phyloP scores from a whole-genome alignment of 2,888 invertebrate species.

The Xanthorhoe designata region DNA sequence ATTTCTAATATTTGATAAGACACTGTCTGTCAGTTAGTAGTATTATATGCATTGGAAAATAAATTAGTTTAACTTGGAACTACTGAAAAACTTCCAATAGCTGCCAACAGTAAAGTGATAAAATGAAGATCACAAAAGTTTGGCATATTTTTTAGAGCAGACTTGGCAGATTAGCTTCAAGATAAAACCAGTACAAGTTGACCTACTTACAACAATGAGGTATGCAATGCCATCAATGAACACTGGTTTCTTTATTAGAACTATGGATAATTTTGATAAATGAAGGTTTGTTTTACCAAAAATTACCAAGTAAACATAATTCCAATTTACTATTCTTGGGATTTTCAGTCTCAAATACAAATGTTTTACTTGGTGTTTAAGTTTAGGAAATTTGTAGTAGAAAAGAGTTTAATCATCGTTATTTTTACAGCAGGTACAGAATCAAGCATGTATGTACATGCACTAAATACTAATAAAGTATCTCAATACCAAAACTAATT shows the following conservation, averaged over 20 bases:
- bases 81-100: constrained; percentile 26
- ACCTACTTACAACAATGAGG: constrained; percentile 43
- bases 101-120: constrained; percentile 42
- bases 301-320: too few relatives aligned
- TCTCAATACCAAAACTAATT: too few relatives aligned
- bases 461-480: too few relatives aligned
- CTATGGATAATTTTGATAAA: constrained; percentile 15
- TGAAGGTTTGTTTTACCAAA: too few relatives aligned
- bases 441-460: too few relatives aligned
- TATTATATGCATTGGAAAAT: too few relatives aligned
- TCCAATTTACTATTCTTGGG: too few relatives aligned
- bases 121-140: constrained; percentile 42
- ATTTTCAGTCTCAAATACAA: too few relatives aligned
- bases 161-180: constrained; percentile 46
- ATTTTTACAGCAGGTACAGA: too few relatives aligned
- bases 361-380: too few relatives aligned
- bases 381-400: too few relatives aligned
- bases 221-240: constrained; percentile 57
- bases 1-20: neutral
- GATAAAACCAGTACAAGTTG: constrained; percentile 42
- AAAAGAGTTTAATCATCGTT: too few relatives aligned
- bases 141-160: constrained; percentile 43
- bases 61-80: constrained; percentile 30
- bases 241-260: constrained; percentile 17
- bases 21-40: neutral